Percentiles rank a stretch among this genome's conserved stretches.
Evolutionary conservation across 2,888 invertebrate species (phyloP).

Genomic region (Eugnorisma glareosa): DNA sequence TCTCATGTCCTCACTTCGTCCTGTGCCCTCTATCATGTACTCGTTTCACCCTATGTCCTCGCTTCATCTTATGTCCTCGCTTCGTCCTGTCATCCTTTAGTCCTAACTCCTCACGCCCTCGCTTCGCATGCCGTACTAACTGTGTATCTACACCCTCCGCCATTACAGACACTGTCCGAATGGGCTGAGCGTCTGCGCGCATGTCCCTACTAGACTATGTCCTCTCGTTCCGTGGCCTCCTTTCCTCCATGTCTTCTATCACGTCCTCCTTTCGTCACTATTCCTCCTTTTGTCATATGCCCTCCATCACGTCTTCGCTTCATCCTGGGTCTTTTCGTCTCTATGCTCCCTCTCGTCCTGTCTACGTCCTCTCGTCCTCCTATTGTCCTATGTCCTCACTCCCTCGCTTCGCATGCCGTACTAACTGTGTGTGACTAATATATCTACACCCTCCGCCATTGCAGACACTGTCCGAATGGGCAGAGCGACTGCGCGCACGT

Average conservation of each 20-base stretch:
- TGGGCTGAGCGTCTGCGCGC: neutral
- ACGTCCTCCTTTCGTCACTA: neutral
- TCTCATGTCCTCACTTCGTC: neutral
- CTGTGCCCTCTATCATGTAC: too few relatives aligned
- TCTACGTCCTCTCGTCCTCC: neutral
- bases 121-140: constrained; percentile 9
- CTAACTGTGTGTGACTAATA: constrained; percentile 54
- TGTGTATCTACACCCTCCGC: neutral
- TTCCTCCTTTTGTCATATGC: neutral
- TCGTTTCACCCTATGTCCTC: too few relatives aligned
- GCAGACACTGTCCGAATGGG: constrained; percentile 55
- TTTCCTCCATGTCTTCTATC: neutral
- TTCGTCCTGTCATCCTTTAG: too few relatives aligned
- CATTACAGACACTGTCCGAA: neutral
- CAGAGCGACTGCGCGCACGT: constrained; percentile 52
- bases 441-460: constrained; percentile 35
- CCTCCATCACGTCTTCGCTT: neutral
- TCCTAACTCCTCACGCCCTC: too few relatives aligned
- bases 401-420: constrained; percentile 22
- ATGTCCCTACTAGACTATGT: too few relatives aligned
- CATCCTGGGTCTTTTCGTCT: neutral
- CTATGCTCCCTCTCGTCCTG: neutral
- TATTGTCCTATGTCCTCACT: neutral
- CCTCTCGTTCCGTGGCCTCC: neutral
- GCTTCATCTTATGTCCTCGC: neutral